These are phyloP conservation scores for Ardeotis arabs DNA, from an alignment of 2,113 vertebrate genomes.

Conservation along the genomic window DNA sequence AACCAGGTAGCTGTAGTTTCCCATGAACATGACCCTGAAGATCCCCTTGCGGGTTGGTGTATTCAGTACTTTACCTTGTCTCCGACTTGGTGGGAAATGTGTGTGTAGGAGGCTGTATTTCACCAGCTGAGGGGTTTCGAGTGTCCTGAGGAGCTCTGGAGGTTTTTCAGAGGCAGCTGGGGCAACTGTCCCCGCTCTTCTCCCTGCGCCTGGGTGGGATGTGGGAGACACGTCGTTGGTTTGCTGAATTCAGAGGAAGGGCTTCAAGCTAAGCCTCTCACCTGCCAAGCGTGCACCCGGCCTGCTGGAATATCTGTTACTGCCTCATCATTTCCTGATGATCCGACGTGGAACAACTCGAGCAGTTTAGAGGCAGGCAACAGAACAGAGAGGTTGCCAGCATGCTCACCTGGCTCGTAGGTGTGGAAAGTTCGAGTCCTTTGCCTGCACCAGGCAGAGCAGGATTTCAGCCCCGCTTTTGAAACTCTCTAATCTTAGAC, in stretches of 20 bases:
- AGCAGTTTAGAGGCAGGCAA: background rate
- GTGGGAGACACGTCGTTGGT: background rate
- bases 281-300: background rate
- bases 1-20: background rate
- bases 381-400: background rate
- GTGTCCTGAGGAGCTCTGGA: background rate
- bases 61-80: background rate
- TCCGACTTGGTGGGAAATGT: background rate
- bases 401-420: background rate
- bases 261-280: background rate
- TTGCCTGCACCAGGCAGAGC: background rate
- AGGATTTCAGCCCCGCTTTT: background rate
- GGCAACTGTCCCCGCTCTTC: background rate
- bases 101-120: background rate
- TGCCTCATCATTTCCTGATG: background rate
- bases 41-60: background rate
- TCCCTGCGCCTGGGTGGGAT: background rate
- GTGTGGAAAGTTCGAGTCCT: background rate
- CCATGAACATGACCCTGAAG: background rate
- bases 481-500: background rate
- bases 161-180: background rate
- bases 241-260: background rate
- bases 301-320: too few species aligned
- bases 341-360: rapidly evolving
- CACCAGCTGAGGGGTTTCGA: background rate